A percentile compares a stretch with the other conserved stretches of the same genome.
Conservation (phyloP, 2,888 invertebrate genomes). For the Drosophila maculinotata region DNA sequence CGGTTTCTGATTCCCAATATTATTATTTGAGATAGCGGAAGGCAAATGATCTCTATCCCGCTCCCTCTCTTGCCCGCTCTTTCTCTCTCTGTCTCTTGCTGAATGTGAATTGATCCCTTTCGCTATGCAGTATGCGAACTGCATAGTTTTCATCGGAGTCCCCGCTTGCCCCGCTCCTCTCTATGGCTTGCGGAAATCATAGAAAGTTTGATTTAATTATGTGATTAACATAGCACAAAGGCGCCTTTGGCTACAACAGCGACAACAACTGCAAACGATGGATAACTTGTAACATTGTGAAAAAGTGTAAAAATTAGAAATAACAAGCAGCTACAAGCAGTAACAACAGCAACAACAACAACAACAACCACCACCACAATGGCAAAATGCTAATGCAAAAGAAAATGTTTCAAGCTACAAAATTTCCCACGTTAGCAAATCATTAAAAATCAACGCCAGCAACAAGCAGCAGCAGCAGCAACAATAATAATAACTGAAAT, state of each 20-base stretch:
- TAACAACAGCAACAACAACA: conserved; percentile 27
- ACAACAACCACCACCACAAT: conserved; percentile 42
- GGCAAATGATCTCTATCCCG: neutral
- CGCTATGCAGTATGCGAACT: conserved; percentile 21
- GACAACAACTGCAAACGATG: conserved; percentile 26
- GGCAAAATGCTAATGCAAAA: conserved; percentile 63
- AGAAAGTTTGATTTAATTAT: conserved; percentile 78
- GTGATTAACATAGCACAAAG: conserved; percentile 76
- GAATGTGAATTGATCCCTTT: conserved; percentile 40
- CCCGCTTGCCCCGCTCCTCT: neutral
- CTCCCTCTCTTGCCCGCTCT: neutral
- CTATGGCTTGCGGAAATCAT: conserved; percentile 63
- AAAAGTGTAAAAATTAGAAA: conserved; percentile 74
- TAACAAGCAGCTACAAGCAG: conserved; percentile 68
- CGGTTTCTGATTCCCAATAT: conserved; percentile 1
- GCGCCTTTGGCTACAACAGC: conserved; percentile 43
- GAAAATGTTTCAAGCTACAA: conserved; percentile 49
- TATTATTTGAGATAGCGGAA: conserved; percentile 10
- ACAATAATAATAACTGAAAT: conserved; percentile 32
- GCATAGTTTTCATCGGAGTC: conserved; percentile 12
- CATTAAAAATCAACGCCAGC: conserved; percentile 68
- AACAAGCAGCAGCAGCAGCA: conserved; percentile 19
- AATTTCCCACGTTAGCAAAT: conserved; percentile 76
- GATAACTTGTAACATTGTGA: conserved; percentile 67
- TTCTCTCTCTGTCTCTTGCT: neutral